Conservation (phyloP, 2,113 vertebrate species). For the Lipophrys pholis region DNA sequence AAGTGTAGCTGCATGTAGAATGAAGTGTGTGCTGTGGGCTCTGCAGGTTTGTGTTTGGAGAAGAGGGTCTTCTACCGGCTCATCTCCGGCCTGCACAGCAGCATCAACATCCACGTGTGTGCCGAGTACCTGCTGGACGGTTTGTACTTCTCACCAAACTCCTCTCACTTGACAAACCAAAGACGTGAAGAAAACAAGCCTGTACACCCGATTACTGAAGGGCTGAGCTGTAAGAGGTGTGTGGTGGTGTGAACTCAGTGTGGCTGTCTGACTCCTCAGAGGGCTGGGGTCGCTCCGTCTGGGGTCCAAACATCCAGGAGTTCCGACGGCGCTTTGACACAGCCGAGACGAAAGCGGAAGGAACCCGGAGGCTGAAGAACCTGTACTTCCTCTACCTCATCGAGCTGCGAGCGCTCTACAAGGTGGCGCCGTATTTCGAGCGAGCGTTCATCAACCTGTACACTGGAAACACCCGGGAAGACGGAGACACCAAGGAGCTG, state of each 20-base stretch:
- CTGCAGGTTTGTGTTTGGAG: constrained; percentile 93
- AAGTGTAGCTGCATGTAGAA: too few species aligned
- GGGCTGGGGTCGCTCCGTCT: constrained; percentile 90
- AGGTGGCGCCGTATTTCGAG: constrained; percentile 94
- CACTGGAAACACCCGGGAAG: constrained; percentile 90
- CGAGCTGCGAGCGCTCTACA: constrained; percentile 93
- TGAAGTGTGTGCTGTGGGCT: not conserved
- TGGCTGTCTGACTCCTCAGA: constrained; percentile 77
- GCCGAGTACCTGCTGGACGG: constrained; percentile 94
- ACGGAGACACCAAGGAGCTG: constrained; percentile 89
- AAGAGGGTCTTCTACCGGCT: constrained; percentile 97
- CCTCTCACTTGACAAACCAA: too few species aligned
- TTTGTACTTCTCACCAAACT: constrained; percentile 72
- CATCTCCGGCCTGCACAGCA: constrained; percentile 97
- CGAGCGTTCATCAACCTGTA: constrained; percentile 92
- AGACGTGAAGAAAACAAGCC: too few species aligned
- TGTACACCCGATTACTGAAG: too few species aligned
- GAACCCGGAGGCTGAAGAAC: constrained; percentile 93
- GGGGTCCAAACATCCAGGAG: constrained; percentile 93
- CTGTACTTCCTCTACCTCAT: constrained; percentile 97
- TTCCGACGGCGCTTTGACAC: constrained; percentile 91
- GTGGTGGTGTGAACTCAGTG: too few species aligned
- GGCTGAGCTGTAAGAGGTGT: too few species aligned
- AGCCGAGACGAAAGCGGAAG: constrained; percentile 92
- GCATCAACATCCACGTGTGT: constrained; percentile 96